Evolutionary conservation across 2,797 vertebrate genomes (phyloP).

Genomic region (Enteromius afrohamiltoni): DNA sequence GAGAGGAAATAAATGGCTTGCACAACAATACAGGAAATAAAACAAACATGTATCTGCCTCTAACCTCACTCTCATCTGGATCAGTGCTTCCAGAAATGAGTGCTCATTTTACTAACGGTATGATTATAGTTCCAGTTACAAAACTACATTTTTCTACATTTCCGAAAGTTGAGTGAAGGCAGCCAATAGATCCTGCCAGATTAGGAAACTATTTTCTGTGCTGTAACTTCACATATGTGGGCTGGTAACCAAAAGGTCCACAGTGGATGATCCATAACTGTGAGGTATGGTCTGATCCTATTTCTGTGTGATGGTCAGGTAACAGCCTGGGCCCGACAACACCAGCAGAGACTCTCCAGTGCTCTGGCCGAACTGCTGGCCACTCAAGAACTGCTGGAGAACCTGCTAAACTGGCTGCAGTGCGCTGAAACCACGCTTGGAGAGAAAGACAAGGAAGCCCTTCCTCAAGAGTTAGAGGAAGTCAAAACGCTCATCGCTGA

Average conservation of each 20-base stretch:
- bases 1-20: neutral
- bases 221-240: neutral
- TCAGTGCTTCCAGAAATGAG: neutral
- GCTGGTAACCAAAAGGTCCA: neutral
- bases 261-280: too few relatives aligned
- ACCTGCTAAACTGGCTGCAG: conserved; percentile 92
- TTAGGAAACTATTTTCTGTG: neutral
- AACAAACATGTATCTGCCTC: neutral
- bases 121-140: neutral
- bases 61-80: neutral
- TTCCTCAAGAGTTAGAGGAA: conserved; percentile 94
- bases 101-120: too few relatives aligned
- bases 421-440: conserved; percentile 93
- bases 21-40: neutral
- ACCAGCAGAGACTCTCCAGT: conserved; percentile 88
- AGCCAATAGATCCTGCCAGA: neutral
- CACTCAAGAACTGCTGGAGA: conserved; percentile 92
- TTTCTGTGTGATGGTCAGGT: conserved; percentile 77
- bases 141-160: neutral
- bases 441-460: conserved; percentile 89
- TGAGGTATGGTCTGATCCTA: neutral
- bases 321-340: conserved; percentile 94
- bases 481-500: conserved; percentile 94
- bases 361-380: conserved; percentile 88
- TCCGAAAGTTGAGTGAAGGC: neutral